Evolutionary conservation across 2,797 vertebrate species (phyloP).

Genomic region (Coluber constrictor): DNA sequence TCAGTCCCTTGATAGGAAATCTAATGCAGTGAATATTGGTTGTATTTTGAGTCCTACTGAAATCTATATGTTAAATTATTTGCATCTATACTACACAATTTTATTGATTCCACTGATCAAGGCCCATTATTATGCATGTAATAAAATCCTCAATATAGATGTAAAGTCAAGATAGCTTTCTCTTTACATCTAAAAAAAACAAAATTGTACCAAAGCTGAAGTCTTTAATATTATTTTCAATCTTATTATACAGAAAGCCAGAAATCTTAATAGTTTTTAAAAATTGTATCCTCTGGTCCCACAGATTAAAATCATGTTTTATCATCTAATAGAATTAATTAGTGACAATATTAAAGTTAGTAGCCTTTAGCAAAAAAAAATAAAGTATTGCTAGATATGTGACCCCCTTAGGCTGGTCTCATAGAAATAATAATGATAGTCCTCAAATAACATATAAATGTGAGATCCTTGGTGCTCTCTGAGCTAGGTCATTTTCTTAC

Average conservation of each 20-base stretch:
- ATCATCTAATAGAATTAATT: neutral
- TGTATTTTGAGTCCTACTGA: neutral
- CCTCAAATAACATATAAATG: neutral
- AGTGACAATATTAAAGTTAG: neutral
- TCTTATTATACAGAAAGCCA: neutral
- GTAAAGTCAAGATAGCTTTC: neutral
- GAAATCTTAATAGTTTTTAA: neutral
- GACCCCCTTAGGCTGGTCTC: neutral
- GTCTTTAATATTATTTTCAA: neutral
- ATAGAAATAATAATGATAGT: neutral
- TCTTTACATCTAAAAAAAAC: neutral
- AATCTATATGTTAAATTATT: neutral
- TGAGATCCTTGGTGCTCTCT: too few species aligned
- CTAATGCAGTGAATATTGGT: neutral
- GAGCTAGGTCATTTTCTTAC: too few species aligned
- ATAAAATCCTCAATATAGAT: neutral
- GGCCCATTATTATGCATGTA: neutral
- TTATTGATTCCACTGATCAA: neutral
- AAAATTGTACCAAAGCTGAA: too few species aligned
- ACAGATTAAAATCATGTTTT: neutral
- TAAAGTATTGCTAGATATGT: neutral
- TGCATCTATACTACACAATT: neutral
- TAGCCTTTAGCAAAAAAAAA: neutral
- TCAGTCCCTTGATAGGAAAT: neutral
- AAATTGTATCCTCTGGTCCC: neutral